These are phyloP conservation scores for Coleophora deauratella DNA, from an alignment of 2,888 invertebrate species.

Conservation along the genomic window DNA sequence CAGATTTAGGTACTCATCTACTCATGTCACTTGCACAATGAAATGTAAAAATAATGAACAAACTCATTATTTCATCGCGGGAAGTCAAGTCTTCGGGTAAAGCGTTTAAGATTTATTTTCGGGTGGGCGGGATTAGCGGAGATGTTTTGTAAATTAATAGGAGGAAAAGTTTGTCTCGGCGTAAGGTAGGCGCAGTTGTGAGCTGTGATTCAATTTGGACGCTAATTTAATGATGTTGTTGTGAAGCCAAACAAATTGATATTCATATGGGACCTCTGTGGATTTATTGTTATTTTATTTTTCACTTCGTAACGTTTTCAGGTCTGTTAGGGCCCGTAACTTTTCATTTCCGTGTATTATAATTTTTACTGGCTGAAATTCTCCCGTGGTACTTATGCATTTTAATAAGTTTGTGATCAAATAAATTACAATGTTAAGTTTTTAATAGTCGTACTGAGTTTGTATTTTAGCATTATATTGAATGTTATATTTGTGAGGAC, in stretches of 20 bases:
- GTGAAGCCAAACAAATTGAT: slow-evolving; percentile 69
- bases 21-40: slow-evolving; percentile 69
- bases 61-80: slow-evolving; percentile 44
- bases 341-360: too few relatives aligned
- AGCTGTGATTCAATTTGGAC: slow-evolving; percentile 74
- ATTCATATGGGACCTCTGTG: slow-evolving; percentile 69
- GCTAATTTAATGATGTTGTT: slow-evolving; percentile 72
- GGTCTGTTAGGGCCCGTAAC: too few relatives aligned
- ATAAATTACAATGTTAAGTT: too few relatives aligned
- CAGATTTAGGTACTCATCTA: slow-evolving; percentile 35
- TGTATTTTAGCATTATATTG: too few relatives aligned
- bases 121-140: slow-evolving; percentile 33
- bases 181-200: slow-evolving; percentile 72
- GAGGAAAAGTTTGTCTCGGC: slow-evolving; percentile 71
- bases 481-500: too few relatives aligned
- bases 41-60: slow-evolving; percentile 75
- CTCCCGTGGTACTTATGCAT: too few relatives aligned
- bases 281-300: slow-evolving; percentile 51
- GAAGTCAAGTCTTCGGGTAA: slow-evolving; percentile 44
- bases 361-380: too few relatives aligned
- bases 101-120: slow-evolving; percentile 37
- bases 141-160: slow-evolving; percentile 73
- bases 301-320: slow-evolving; percentile 16
- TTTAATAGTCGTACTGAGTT: too few relatives aligned
- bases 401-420: too few relatives aligned